Percentiles rank a stretch among this genome's conserved stretches.
Evolutionary conservation across 2,113 vertebrate genomes (phyloP).

Genomic region (Pomatostomus ruficeps): DNA sequence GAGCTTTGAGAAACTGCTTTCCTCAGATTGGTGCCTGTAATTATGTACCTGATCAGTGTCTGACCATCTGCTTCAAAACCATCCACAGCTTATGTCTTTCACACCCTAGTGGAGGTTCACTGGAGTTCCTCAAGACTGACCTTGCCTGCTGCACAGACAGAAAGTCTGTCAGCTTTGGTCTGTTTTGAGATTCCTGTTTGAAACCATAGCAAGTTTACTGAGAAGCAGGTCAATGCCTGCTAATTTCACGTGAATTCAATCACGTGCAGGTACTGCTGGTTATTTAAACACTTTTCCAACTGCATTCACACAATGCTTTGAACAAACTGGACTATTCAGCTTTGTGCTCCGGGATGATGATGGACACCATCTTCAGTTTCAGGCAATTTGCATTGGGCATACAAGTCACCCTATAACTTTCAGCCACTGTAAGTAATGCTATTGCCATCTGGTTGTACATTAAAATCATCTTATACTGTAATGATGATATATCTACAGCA

Average conservation of each 20-base stretch:
- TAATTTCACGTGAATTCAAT: not conserved
- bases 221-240: not conserved
- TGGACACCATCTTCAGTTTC: not conserved
- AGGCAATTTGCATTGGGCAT: not conserved
- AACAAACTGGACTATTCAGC: not conserved
- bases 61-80: not conserved
- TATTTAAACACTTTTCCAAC: not conserved
- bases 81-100: not conserved
- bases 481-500: conserved; percentile 6
- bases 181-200: not conserved
- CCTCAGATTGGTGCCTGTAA: not conserved
- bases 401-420: not conserved
- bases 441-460: not conserved
- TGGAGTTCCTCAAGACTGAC: not conserved
- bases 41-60: not conserved
- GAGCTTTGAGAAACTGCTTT: not conserved
- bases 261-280: not conserved
- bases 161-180: not conserved
- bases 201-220: not conserved
- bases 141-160: not conserved
- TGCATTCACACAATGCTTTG: not conserved
- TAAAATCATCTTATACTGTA: not conserved
- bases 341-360: not conserved
- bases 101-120: not conserved
- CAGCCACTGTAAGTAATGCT: not conserved